Evolutionary conservation across 2,113 vertebrate genomes (phyloP), one percentile per base, ranked within the genome.

Genomic region (pig (Sus scrofa)): DNA sequence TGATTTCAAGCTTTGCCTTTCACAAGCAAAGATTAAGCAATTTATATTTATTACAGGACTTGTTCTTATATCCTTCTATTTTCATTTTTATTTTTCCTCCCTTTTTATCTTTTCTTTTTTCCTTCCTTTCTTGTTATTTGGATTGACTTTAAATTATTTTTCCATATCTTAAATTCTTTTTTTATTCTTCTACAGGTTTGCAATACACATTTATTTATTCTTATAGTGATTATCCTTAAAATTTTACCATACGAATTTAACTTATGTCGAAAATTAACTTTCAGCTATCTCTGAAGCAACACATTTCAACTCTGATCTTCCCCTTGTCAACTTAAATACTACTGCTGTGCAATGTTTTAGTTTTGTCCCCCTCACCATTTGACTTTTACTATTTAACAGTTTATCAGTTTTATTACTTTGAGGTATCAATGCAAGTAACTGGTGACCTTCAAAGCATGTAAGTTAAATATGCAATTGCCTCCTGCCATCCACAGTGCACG

Each of bases 121-220:
- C 15, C 26, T 86, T 78, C 65, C 37, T 74, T 65, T 27, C 22
- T 10, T 90, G 71, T 79, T 94, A 85, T 26, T 86, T 9, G 7
- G 19, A 85, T 58, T 90, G 13, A 86, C 50, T 93, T 86, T 78
- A 93, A 86, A 54, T n/a, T 90, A 50, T 58, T 86, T 89, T 94
- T 44, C 56, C n/a, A 86, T 7, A 9, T 27, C 34, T 93, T 54
- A 71, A 78, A 44, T 56, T 93, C 13, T 30, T 79, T 56, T 27
- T 60, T 81, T 52, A 44, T 26, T 39, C 4, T 11, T 70, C 4
- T 44, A 65, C 16, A 81, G 30, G 44, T 79, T 89, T 70, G 27
- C 14, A 93, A 68, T 44, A 90, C 26, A 50, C 26, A 68, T 52
- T 10, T 82, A 78, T 93, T 83, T 85, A 89, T 70, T 88, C 50